phyloP scores from a whole-genome alignment of 2,797 vertebrate genomes.

The Spondyliosoma cantharus region DNA sequence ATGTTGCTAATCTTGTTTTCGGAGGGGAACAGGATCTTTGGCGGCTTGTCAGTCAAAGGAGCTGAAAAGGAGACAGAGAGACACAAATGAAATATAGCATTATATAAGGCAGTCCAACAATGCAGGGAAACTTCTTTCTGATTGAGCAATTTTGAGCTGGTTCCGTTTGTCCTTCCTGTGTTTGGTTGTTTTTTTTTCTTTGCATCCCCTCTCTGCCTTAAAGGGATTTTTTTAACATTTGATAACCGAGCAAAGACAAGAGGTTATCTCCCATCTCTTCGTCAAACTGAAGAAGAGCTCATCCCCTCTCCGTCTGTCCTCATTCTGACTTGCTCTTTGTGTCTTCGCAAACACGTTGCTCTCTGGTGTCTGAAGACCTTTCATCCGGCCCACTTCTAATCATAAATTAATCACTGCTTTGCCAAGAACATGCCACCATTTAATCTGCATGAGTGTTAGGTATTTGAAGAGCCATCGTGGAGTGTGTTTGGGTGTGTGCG shows the following conservation, averaged over 20 bases:
- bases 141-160: constrained; percentile 13
- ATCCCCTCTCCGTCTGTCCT: background rate
- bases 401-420: constrained; percentile 65
- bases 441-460: constrained; percentile 59
- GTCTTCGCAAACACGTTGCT: constrained; percentile 18
- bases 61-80: constrained; percentile 83
- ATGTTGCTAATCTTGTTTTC: constrained; percentile 96
- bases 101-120: constrained; percentile 11
- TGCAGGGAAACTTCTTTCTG: background rate
- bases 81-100: constrained; percentile 34
- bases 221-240: constrained; percentile 26
- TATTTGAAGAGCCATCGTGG: constrained; percentile 62
- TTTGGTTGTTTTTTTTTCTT: constrained; percentile 16
- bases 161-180: background rate
- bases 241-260: background rate
- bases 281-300: constrained; percentile 25
- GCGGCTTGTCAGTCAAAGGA: constrained; percentile 97
- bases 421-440: constrained; percentile 59
- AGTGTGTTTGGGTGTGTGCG: constrained; percentile 40
- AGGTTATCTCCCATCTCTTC: constrained; percentile 13
- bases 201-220: constrained; percentile 7
- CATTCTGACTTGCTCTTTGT: constrained; percentile 7
- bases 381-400: constrained; percentile 59
- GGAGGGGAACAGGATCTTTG: constrained; percentile 95
- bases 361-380: constrained; percentile 46